Evolutionary conservation across 2,797 vertebrate species (phyloP), one percentile per base, ranked within the genome.

Genomic region (Lutjanus campechanus): DNA sequence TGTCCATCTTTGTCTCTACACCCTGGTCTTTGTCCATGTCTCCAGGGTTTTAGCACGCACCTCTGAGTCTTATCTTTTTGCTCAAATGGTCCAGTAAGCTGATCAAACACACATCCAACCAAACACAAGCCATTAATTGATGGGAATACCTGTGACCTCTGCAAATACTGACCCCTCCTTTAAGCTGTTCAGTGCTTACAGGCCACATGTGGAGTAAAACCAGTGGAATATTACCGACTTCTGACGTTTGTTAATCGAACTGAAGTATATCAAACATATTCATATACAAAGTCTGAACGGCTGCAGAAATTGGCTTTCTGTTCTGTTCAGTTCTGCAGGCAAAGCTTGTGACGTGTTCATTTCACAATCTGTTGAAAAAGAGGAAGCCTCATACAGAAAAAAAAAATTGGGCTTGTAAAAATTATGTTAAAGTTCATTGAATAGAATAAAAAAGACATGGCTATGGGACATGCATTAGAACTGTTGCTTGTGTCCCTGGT

Each of bases 61-160:
- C 13, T 49, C 47, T 1, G 5, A 54, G 49, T 46, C 46, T 81
- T 84, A 81, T 89, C 79, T 86, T 44, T 46, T 55, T 71, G 61
- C 69, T 80, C 44, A 71, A 89, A 87, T 59, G 85, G 55, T 84
- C 73, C 76, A 76, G 55, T 77, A 54, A 86, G 54, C 82, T 84
- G 62, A 84, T 85, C 55, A 88, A 85, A 87, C 60, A 86, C 63
- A 73, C 41, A 54, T 60, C 43, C 12, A 75, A 29, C n/a, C 11
- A 25, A 64, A 75, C 63, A 68, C 36, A 66, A 47, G 49, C 41
- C 66, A 77, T 79, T 82, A 63, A 77, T 71, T 72, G 78, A 80
- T 56, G 43, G 6, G 47, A 77, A 72, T 81, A 71, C 64, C 58
- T 56, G 61, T 63, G 77, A 77, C 47, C 69, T 81, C 54, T 79